Evolutionary conservation across 2,113 vertebrate species (phyloP), one percentile per base, ranked within the genome.

Genomic region (Gymnarchus niloticus): DNA sequence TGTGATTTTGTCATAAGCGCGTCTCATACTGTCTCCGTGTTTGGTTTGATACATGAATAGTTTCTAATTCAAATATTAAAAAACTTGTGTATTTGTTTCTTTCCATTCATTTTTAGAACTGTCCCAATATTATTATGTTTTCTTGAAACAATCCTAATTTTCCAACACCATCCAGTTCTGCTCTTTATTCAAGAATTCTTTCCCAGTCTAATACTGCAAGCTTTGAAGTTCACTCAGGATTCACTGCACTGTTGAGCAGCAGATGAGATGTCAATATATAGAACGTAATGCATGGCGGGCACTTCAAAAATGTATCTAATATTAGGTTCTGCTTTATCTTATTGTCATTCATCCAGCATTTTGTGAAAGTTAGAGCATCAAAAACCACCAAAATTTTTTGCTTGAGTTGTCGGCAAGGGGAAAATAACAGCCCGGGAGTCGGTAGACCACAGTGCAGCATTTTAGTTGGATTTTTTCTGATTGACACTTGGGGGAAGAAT

Each of bases 251-350:
- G 65, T 41, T 41, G 33, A 73, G 65, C 65, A 73, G 65, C 33
- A 73, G 33, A 73, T 73, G 33, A 41, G 33, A 73, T 17, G 14
- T 73, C 65, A 73, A 33, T 33, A 81, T 81, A 51, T 25, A 48
- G 77, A 81, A 81, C n/a, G 48, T 49, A 41, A 73, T 73, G 41
- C 65, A 73, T 17, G 65, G 4, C 65, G 41, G 65, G 7, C 33
- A 73, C 65, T 19, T 73, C 41, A 73, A 73, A 73, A 37, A 73
- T 73, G 33, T 73, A 73, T 73, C 28, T 41, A 73, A 73, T 73
- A 73, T 41, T 33, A 73, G 14, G 65, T 73, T 33, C 33, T 41
- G 65, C 33, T 73, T 73, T 17, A 73, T 73, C 14, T 73, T 41
- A 73, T 73, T 41, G 33, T 73, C 65, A 28, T 73, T 73, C 65